Evolutionary conservation across 2,888 invertebrate genomes (phyloP), one percentile per base, ranked within the genome.

Genomic region (Calliscelio sp.): DNA sequence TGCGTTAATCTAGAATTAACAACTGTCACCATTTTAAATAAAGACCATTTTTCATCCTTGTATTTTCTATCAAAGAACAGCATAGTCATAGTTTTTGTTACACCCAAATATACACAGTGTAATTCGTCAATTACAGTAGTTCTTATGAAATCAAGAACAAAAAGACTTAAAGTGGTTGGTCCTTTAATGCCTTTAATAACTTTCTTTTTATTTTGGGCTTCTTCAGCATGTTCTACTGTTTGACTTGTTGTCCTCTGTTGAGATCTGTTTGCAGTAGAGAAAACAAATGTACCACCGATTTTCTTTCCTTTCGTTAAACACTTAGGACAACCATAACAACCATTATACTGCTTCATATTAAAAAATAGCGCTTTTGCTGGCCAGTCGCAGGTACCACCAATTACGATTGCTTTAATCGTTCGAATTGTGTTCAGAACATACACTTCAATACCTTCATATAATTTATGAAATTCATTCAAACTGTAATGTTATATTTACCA

Each of bases 331-430:
- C 41, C 55, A 38, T 18, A 41, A 18, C 6, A 2, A 7, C 70
- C 70, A 59, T 71, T 74, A 25, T 51, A 38, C 2, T 63, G 46
- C 11, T 14, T 38, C 73, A 73, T 73, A 18, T 73, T 73, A 6
- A 73, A 49, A 24, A 73, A 73, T 51, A 51, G 16, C 5, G 73
- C 61, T 41, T 61, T 61, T 6, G 61, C 61, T 28, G 73, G 73
- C 25, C 20, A 51, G 51, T 74, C 73, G 16, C 73, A 74, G 1
- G 73, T 74, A 18, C 73, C 73, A 22, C 73, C 53, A 7, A 68
- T 55, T 4, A 68, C 53, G 14, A 68, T 18, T 4, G 25, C 53
- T 38, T 20, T 53, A 11, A 68, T n/a, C 7, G 10, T 49, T 2
- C 24, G 28, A 22, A 49, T 7, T 2, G 16, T 8, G 7, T 51